Base-by-base conservation (phyloP, 2,888 invertebrate genomes). In the Patella depressa region DNA sequence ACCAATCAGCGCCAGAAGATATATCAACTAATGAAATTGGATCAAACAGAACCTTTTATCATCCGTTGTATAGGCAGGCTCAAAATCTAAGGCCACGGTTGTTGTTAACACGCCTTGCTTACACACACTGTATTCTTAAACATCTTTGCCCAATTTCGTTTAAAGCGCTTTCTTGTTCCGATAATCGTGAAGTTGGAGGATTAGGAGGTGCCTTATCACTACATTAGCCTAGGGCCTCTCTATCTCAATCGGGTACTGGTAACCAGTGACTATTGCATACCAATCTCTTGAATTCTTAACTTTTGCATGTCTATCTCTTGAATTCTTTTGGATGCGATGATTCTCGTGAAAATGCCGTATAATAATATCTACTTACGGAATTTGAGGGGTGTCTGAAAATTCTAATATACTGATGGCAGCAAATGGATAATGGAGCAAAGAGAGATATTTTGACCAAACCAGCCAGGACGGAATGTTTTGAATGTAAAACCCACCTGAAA, bases 391-490 rank as follows among this genome's bases (percentile, higher is more conserved):
- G 89, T 94, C 94, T 80, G 94, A 93, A 88, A 95, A 95, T 90
- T 96, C 95, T 71, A 96, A 93, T 83, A 95, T 95, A 91, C 95
- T 95, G 95, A 95, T 95, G 90, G 95, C 95, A 89, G 95, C 95
- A 92, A 95, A 96, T 78, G 95, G 95, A 91, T 96, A 96, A 94
- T 94, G 95, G 94, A 85, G 75, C 15, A 83, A 65, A 1, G 85
- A 85, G 12, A 85, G 15, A 80, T 85, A 86, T 57, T 82, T 83
- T 0, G 80, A 77, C 86, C 87, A 87, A 2, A n/a, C 2, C 70
- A 87, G 29, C 87, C 87, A 86, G 5, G 53, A 3, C 9, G 87
- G 87, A 12, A 85, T 75, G 12, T 76, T 80, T 74, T 82, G 83
- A n/a, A 81, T 85, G 75, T 83, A 85, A 75, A 83, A 87, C 17